A percentile compares a stretch with the other conserved stretches of the same genome.
These are phyloP conservation scores for Leptatherina wallacei DNA, from an alignment of 2,797 vertebrate species.

Conservation along the genomic window DNA sequence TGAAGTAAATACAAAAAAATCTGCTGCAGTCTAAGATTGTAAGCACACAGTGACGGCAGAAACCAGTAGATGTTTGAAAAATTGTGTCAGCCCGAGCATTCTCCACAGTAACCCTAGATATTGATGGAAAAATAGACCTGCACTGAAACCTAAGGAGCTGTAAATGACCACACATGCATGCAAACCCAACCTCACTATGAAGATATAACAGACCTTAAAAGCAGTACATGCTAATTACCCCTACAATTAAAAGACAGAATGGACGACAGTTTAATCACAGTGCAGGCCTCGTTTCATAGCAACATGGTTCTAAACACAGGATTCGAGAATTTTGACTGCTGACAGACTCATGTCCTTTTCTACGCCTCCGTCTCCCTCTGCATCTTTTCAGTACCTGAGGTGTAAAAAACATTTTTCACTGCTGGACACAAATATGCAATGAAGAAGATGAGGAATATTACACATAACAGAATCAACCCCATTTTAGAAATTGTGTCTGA, in stretches of 20 bases:
- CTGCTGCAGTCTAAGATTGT: slow-evolving; percentile 60
- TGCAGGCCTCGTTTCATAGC: slow-evolving; percentile 81
- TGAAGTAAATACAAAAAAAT: slow-evolving; percentile 51
- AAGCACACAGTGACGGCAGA: slow-evolving; percentile 27
- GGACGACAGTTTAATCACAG: slow-evolving; percentile 83
- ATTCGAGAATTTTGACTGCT: slow-evolving; percentile 55
- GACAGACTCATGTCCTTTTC: slow-evolving; percentile 70
- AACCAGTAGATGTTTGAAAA: slow-evolving; percentile 12
- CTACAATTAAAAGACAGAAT: slow-evolving; percentile 75
- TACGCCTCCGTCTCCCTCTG: slow-evolving; percentile 51
- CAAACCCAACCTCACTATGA: slow-evolving; percentile 7
- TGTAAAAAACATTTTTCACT: slow-evolving; percentile 44
- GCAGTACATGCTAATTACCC: slow-evolving; percentile 73
- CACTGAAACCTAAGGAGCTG: slow-evolving; percentile 25
- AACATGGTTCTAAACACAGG: slow-evolving; percentile 73
- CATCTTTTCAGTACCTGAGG: slow-evolving; percentile 44
- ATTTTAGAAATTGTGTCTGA: slow-evolving; percentile 1
- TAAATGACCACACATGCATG: slow-evolving; percentile 23
- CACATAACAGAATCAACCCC: slow-evolving; percentile 8
- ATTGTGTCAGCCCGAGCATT: slow-evolving; percentile 3
- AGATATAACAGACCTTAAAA: slow-evolving; percentile 44
- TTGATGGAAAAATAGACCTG: slow-evolving; percentile 1
- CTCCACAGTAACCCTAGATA: slow-evolving; percentile 14
- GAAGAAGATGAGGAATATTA: slow-evolving; percentile 24
- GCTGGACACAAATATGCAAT: slow-evolving; percentile 37